These are phyloP conservation scores for Hemibagrus guttatus DNA, from an alignment of 2,797 vertebrate species.

Conservation along the genomic window DNA sequence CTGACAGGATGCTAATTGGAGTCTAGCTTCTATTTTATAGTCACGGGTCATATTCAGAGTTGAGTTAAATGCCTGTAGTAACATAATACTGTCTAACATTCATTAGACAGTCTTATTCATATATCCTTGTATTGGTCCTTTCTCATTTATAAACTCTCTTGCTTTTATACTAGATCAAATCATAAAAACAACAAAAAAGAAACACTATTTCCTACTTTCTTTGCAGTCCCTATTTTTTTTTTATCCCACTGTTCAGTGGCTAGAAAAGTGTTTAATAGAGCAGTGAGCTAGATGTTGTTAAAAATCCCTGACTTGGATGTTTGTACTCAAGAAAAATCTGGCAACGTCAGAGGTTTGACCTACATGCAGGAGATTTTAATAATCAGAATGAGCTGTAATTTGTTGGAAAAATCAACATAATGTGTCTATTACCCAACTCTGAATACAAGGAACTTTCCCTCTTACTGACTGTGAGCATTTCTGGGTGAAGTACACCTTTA, in stretches of 20 bases:
- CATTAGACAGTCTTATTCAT: not conserved
- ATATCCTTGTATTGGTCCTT: not conserved
- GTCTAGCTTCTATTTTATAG: not conserved
- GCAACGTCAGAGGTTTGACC: not conserved
- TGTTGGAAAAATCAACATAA: not conserved
- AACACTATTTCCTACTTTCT: not conserved
- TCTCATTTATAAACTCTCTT: not conserved
- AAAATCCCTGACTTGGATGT: not conserved
- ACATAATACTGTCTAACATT: not conserved
- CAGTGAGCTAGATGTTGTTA: not conserved
- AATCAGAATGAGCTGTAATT: not conserved
- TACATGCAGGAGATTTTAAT: not conserved
- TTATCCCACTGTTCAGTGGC: not conserved
- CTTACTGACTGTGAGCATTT: conserved; percentile 1
- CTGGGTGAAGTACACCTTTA: not conserved
- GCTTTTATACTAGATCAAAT: not conserved
- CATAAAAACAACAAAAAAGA: not conserved
- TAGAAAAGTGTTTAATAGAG: not conserved
- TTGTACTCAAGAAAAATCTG: not conserved
- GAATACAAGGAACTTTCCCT: not conserved
- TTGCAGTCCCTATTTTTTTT: conserved; percentile 8
- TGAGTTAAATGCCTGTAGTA: not conserved
- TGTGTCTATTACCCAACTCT: not conserved
- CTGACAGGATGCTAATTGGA: not conserved
- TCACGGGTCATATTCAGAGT: not conserved